These are phyloP conservation scores for Plagiodera versicolora DNA, from an alignment of 2,888 invertebrate species.

Conservation along the genomic window DNA sequence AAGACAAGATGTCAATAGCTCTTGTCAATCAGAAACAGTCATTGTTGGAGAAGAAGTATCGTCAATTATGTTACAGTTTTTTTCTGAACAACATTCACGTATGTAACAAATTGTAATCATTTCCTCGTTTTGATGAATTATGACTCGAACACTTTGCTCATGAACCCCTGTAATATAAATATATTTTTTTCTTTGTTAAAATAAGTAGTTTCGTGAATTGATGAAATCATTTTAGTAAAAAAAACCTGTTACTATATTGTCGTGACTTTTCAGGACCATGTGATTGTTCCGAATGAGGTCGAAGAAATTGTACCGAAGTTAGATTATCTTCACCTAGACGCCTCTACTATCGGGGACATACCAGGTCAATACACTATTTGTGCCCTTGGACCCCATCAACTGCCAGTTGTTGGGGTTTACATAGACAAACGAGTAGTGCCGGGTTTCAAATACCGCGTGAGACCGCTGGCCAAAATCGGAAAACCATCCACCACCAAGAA, in stretches of 20 bases:
- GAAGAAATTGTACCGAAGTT: slow-evolving; percentile 18
- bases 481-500: slow-evolving; percentile 41
- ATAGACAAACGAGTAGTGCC: slow-evolving; percentile 71
- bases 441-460: slow-evolving; percentile 74
- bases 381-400: slow-evolving; percentile 63
- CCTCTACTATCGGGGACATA: slow-evolving; percentile 64
- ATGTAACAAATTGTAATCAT: neutral
- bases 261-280: slow-evolving; percentile 31
- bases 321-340: slow-evolving; percentile 55
- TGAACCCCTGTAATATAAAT: too few species aligned
- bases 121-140: too few species aligned
- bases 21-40: too few species aligned
- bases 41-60: neutral
- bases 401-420: slow-evolving; percentile 72
- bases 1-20: too few species aligned
- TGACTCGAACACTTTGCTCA: too few species aligned
- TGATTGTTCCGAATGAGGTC: slow-evolving; percentile 11
- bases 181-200: too few species aligned
- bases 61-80: neutral
- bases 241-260: too few species aligned
- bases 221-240: too few species aligned
- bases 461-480: slow-evolving; percentile 62
- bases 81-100: neutral
- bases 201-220: too few species aligned
- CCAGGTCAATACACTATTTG: slow-evolving; percentile 67